These are phyloP conservation scores for Avahi laniger DNA, from an alignment of 2,797 vertebrate genomes.

Conservation along the genomic window DNA sequence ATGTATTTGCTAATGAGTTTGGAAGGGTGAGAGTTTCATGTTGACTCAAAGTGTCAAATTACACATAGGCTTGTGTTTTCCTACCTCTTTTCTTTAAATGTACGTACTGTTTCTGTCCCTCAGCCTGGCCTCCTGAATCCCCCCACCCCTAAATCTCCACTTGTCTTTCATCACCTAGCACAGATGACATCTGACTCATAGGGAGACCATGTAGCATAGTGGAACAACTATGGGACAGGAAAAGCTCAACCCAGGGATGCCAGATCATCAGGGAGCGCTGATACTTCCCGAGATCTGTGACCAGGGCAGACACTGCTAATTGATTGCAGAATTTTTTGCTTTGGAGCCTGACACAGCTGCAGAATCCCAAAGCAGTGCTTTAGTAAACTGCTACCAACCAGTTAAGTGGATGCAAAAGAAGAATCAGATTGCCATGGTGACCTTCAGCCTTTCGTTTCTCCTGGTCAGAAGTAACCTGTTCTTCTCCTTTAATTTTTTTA, in stretches of 20 bases:
- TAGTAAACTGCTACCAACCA: background rate
- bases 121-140: background rate
- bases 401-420: background rate
- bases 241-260: background rate
- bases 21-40: no score
- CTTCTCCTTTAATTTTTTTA: constrained; percentile 7
- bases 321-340: no score
- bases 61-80: background rate
- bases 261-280: background rate
- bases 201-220: background rate
- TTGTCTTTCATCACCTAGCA: background rate
- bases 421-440: background rate
- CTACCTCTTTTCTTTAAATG: background rate
- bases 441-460: background rate
- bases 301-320: background rate
- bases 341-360: background rate
- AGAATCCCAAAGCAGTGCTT: background rate
- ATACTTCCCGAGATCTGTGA: background rate
- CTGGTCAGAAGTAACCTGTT: background rate
- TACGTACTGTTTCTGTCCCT: background rate
- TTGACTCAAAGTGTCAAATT: background rate
- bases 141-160: background rate
- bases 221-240: background rate
- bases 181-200: background rate
- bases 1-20: background rate